Evolutionary conservation across 2,888 invertebrate species (phyloP).

Genomic region (Euproctis similis): DNA sequence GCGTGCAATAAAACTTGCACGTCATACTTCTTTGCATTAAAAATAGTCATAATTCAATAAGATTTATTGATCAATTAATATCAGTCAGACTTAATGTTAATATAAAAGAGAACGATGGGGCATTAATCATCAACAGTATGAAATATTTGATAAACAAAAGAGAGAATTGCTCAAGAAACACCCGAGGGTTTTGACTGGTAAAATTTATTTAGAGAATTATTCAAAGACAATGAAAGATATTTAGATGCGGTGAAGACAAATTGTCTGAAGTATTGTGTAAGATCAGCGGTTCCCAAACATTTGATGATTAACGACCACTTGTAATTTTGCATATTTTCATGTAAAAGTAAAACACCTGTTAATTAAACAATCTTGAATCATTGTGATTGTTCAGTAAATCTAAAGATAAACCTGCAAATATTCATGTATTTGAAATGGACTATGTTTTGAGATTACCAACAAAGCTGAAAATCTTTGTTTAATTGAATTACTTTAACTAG

Average conservation of each 20-base stretch:
- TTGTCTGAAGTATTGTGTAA: constrained; percentile 53
- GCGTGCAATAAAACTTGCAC: neutral
- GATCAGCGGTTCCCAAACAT: too few species aligned
- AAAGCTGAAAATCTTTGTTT: too few species aligned
- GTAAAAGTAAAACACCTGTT: too few species aligned
- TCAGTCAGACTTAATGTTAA: constrained; percentile 31
- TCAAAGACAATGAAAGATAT: constrained; percentile 68
- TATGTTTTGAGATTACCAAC: too few species aligned
- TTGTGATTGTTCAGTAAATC: too few species aligned
- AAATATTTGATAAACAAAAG: constrained; percentile 55
- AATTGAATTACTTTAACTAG: too few species aligned
- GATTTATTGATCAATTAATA: constrained; percentile 36
- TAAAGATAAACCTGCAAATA: too few species aligned
- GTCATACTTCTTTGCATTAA: constrained; percentile 18
- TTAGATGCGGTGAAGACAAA: constrained; percentile 63
- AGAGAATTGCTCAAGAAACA: constrained; percentile 40
- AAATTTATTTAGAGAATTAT: constrained; percentile 68
- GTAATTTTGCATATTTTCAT: too few species aligned
- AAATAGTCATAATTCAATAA: constrained; percentile 25
- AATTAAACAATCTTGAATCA: too few species aligned
- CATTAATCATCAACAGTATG: constrained; percentile 44
- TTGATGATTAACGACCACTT: too few species aligned
- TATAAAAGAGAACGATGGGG: constrained; percentile 29
- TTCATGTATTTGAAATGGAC: too few species aligned
- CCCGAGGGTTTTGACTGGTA: constrained; percentile 54